Percentiles rank a stretch among this genome's conserved stretches.
These are phyloP conservation scores for Gambelia wislizenii DNA, from an alignment of 2,797 vertebrate species.

Conservation along the genomic window DNA sequence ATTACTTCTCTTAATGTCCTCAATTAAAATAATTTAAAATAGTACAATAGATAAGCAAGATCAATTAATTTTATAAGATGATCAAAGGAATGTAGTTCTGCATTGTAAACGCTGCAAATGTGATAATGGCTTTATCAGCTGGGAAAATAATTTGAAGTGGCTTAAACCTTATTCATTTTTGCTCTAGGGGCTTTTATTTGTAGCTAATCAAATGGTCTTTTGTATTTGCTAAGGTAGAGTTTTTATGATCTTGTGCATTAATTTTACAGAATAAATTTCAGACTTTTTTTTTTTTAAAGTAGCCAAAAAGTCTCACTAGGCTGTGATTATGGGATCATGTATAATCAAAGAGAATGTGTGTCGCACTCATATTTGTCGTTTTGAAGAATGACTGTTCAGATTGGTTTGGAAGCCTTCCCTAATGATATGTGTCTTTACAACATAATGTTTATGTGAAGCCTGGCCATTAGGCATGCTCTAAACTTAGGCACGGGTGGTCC, in stretches of 20 bases:
- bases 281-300: conserved; percentile 58
- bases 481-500: background rate
- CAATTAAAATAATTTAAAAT: conserved; percentile 90
- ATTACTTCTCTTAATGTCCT: conserved; percentile 91
- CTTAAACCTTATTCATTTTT: conserved; percentile 77
- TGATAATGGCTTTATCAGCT: conserved; percentile 83
- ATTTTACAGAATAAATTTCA: conserved; percentile 73
- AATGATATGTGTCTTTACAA: background rate
- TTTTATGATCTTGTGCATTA: conserved; percentile 75
- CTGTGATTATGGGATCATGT: conserved; percentile 48
- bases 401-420: background rate
- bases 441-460: background rate
- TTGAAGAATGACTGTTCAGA: conserved; percentile 28
- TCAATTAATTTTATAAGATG: conserved; percentile 87
- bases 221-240: conserved; percentile 75
- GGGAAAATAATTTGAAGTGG: conserved; percentile 79
- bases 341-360: conserved; percentile 53
- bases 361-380: conserved; percentile 29
- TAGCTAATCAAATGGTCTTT: conserved; percentile 78
- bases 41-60: conserved; percentile 93
- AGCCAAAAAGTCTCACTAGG: conserved; percentile 57
- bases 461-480: fast-evolving
- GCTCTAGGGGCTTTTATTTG: conserved; percentile 81
- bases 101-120: conserved; percentile 80
- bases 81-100: conserved; percentile 84